Conservation (phyloP, 2,797 vertebrate genomes). For the Jordanella pulchra region DNA sequence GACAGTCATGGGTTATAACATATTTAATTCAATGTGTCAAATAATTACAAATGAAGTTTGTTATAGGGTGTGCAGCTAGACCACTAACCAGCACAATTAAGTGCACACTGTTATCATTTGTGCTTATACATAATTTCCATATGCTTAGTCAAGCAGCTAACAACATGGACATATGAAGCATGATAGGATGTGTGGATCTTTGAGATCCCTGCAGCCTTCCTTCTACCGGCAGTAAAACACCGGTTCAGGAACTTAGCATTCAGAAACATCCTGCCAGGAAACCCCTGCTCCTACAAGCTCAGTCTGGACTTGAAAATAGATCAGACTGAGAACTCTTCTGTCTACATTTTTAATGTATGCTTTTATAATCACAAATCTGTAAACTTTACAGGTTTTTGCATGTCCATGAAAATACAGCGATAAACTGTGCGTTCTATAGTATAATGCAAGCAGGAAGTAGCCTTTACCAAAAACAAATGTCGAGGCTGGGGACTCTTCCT, state of each 20-base stretch:
- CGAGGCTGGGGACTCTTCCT: constrained; percentile 89
- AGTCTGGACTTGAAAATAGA: constrained; percentile 57
- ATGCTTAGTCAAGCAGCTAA: constrained; percentile 4
- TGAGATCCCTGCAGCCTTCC: constrained; percentile 41
- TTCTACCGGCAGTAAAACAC: constrained; percentile 73
- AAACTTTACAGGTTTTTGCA: background rate
- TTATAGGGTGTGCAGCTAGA: background rate
- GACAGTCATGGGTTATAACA: too few species aligned
- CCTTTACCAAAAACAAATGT: constrained; percentile 94
- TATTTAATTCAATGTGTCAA: too few species aligned
- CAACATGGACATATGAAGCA: constrained; percentile 6
- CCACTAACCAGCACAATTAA: constrained; percentile 35
- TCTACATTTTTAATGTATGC: constrained; percentile 29
- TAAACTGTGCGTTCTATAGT: background rate
- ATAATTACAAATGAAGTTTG: too few species aligned
- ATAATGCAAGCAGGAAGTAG: constrained; percentile 40
- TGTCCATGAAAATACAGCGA: background rate
- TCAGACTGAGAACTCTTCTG: constrained; percentile 39
- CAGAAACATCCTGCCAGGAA: constrained; percentile 89
- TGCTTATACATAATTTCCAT: constrained; percentile 23
- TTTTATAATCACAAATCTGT: background rate
- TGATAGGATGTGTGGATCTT: constrained; percentile 1
- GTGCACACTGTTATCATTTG: constrained; percentile 7
- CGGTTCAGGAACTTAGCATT: constrained; percentile 79
- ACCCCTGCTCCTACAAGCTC: constrained; percentile 75